A percentile compares a stretch with the other conserved stretches of the same genome.
These are phyloP conservation scores for Drosophila percnosoma DNA, from an alignment of 2,888 invertebrate genomes.

Conservation along the genomic window DNA sequence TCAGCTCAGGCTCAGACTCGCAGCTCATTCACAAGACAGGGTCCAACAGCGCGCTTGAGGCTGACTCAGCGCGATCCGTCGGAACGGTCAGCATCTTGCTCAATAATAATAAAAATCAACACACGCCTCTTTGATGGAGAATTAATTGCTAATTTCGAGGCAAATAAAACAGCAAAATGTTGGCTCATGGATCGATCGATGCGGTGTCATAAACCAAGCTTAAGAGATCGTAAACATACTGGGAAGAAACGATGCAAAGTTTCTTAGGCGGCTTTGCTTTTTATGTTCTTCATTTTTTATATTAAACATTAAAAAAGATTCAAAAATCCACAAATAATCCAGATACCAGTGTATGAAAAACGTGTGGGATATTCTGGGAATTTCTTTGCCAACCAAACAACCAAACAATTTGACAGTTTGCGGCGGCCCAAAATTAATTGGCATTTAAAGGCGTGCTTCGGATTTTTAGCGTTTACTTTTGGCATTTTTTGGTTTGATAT, in stretches of 20 bases:
- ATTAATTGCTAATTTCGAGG: conserved; percentile 75
- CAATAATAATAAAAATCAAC: conserved; percentile 54
- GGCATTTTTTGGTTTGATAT: conserved; percentile 23
- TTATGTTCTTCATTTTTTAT: conserved; percentile 40
- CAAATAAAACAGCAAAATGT: conserved; percentile 40
- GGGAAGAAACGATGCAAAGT: conserved; percentile 7
- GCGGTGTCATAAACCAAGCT: conserved; percentile 73
- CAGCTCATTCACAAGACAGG: conserved; percentile 32
- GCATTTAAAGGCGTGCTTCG: conserved; percentile 66
- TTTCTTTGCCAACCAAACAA: conserved; percentile 29
- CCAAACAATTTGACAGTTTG: conserved; percentile 64
- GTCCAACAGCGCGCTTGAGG: background rate
- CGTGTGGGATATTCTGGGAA: conserved; percentile 60
- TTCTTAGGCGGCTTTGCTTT: conserved; percentile 48
- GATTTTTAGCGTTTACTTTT: conserved; percentile 40
- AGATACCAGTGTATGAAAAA: conserved; percentile 18
- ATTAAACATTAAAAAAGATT: conserved; percentile 43
- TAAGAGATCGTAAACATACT: conserved; percentile 70
- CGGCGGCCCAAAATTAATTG: conserved; percentile 66
- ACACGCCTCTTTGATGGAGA: conserved; percentile 52
- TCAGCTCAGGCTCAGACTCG: background rate
- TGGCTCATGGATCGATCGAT: conserved; percentile 59
- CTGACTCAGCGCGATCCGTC: conserved; percentile 44
- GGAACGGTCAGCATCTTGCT: conserved; percentile 23
- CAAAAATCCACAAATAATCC: conserved; percentile 41